Conservation (phyloP, 2,888 invertebrate genomes). For the Andrena haemorrhoa region DNA sequence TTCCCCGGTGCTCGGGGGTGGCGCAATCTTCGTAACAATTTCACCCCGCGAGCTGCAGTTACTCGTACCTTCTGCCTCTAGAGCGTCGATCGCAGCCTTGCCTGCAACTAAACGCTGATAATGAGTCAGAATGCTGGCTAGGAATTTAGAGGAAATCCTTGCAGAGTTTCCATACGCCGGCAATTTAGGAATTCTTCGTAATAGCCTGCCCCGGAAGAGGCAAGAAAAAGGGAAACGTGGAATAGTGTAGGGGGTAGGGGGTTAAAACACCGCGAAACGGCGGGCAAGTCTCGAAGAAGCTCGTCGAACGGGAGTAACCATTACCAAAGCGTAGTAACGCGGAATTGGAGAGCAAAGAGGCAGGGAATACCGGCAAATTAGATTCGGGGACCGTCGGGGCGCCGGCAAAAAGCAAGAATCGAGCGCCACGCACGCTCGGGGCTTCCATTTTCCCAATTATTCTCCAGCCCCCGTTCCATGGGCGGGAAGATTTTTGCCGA, state of each 20-base stretch:
- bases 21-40: constrained; percentile 22
- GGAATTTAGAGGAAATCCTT: not conserved
- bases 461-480: not conserved
- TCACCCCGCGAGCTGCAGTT: constrained; percentile 10
- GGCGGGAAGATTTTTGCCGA: constrained; percentile 39
- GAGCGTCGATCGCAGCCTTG: not conserved
- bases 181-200: not conserved
- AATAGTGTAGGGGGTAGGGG: not conserved
- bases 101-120: not conserved
- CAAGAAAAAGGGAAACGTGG: not conserved
- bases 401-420: constrained; percentile 6
- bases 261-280: constrained; percentile 5
- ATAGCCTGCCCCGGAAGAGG: not conserved
- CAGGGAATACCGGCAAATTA: constrained; percentile 26
- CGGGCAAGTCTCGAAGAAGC: constrained; percentile 6
- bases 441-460: constrained; percentile 44
- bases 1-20: not conserved
- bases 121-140: not conserved
- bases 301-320: constrained; percentile 20
- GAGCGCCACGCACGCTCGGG: not conserved
- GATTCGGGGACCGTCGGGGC: not conserved
- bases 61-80: not conserved
- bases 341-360: constrained; percentile 13
- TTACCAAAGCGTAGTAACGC: constrained; percentile 22
- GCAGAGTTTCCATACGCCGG: not conserved